phyloP scores from a whole-genome alignment of 2,113 vertebrate genomes.

The Rattus rattus region DNA sequence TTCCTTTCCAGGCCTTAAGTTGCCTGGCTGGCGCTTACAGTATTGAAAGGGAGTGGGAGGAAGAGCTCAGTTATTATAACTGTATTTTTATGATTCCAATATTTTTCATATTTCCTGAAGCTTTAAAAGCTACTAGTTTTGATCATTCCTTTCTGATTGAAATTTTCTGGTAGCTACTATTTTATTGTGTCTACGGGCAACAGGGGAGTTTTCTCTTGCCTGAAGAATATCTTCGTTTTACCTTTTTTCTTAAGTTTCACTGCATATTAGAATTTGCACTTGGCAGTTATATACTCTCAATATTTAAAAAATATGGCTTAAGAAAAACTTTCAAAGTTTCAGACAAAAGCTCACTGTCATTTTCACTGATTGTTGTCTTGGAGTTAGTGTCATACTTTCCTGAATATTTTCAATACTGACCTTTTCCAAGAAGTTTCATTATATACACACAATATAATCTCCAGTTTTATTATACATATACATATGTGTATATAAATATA shows the following conservation, averaged over 20 bases:
- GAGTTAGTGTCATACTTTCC: not conserved
- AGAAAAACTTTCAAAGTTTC: not conserved
- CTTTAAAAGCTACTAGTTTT: not conserved
- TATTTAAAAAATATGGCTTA: not conserved
- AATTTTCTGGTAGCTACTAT: not conserved
- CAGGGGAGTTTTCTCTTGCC: not conserved
- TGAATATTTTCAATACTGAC: not conserved
- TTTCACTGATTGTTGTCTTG: not conserved
- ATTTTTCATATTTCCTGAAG: not conserved
- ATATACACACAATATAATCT: not conserved
- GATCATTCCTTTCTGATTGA: not conserved
- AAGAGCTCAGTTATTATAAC: not conserved
- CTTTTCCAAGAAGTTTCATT: not conserved
- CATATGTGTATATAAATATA: too few species aligned
- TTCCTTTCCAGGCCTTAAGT: not conserved
- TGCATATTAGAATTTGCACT: not conserved
- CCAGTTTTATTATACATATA: not conserved
- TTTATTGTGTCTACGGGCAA: not conserved
- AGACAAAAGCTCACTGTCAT: not conserved
- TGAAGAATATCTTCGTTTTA: not conserved
- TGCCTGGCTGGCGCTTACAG: not conserved
- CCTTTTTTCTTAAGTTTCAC: not conserved
- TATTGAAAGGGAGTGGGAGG: not conserved
- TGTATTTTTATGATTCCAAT: not conserved
- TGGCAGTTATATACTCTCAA: not conserved